These are phyloP conservation scores for Sitobion miscanthi DNA, from an alignment of 1,140 invertebrate species.

Conservation along the genomic window DNA sequence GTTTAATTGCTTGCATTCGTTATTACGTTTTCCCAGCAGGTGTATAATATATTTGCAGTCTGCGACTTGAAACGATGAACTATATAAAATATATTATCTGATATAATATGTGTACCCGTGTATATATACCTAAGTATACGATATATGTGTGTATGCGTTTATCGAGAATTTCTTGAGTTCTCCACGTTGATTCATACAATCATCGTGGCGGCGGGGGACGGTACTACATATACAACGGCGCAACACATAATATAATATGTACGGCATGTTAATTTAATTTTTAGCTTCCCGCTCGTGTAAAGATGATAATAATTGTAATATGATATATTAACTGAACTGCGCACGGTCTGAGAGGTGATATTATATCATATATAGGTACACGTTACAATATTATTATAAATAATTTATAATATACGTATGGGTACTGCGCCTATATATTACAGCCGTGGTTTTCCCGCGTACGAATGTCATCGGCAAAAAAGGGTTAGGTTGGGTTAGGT, in stretches of 20 bases:
- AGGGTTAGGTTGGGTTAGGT: neutral
- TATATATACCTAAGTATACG: no score
- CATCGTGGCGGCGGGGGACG: no score
- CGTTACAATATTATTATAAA: neutral
- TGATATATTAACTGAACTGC: neutral
- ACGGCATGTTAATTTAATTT: neutral
- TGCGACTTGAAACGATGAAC: neutral
- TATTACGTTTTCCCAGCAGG: neutral
- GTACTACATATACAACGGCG: no score
- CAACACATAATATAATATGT: no score
- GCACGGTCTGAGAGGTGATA: neutral
- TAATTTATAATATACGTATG: neutral
- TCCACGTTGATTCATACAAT: neutral
- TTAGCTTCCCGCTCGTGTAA: neutral
- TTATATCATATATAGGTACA: neutral
- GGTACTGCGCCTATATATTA: neutral
- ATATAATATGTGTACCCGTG: neutral
- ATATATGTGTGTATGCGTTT: neutral
- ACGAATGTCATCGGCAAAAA: neutral
- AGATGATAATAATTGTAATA: neutral
- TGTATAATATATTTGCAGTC: neutral
- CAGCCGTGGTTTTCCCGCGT: neutral
- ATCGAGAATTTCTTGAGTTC: neutral
- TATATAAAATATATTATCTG: neutral
- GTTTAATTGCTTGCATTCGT: neutral